Evolutionary conservation across 2,797 vertebrate genomes (phyloP), one percentile per base, ranked within the genome.

Genomic region (Cygnus olor): DNA sequence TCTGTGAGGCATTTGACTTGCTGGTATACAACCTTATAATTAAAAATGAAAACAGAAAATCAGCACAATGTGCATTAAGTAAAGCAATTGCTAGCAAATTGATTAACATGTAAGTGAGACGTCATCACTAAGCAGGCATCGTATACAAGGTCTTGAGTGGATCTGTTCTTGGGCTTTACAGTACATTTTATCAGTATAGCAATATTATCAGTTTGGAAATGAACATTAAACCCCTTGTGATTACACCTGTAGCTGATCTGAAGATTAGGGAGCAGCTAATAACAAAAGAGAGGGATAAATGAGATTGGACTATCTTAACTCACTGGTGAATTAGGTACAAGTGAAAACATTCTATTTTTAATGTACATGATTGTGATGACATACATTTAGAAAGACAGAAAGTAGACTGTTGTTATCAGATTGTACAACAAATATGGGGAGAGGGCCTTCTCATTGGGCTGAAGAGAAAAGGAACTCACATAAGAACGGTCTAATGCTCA

Each of bases 41-140:
- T 82, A 70, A 93, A 93, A 87, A 61, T 45, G 4, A 80, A 85
- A 93, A 68, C n/a, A 82, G 64, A 93, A 95, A 88, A 94, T 90
- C 65, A 78, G 16, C 61, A 80, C 36, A 65, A 66, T 28, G 51
- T 36, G 28, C 57, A 32, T 83, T 89, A 89, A 87, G 68, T 25
- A 15, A 21, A 94, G 34, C 20, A 89, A 89, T 80, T 76, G 14
- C 5, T 63, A 47, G 20, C 7, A 72, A 83, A 84, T 5, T 76
- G 63, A 40, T 70, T 10, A 80, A 79, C 36, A 54, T 4, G 10
- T 13, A 44, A 82, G 19, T 87, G 58, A 83, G 65, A 88, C 91
- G 51, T 66, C 22, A 44, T 84, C 45, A 36, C 47, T 64, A 84
- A 80, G 40, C n/a, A 64, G 80, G 32, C 36, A 12, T 65, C 25